These are phyloP conservation scores for Drosophila arawakana DNA, from an alignment of 1,140 invertebrate genomes.

Conservation along the genomic window DNA sequence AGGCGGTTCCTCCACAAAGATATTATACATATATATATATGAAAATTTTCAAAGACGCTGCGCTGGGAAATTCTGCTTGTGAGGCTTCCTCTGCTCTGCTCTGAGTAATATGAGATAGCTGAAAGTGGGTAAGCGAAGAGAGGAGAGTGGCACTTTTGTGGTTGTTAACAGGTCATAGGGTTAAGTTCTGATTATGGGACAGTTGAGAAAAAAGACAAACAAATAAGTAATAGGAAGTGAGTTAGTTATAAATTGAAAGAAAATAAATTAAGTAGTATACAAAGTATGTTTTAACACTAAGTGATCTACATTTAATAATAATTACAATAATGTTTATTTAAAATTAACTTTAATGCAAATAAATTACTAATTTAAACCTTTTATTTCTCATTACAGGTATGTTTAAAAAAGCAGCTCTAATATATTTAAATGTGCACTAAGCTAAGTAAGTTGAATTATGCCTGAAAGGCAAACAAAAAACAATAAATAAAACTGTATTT, in stretches of 20 bases:
- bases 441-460: constrained; percentile 3
- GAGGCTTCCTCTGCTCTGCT: constrained; percentile 2
- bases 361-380: background rate
- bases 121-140: constrained; percentile 3
- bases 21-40: background rate
- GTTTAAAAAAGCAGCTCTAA: constrained; percentile 26
- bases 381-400: constrained; percentile 65
- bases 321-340: too few relatives aligned
- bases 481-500: constrained; percentile 13
- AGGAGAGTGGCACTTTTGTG: constrained; percentile 34
- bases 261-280: too few relatives aligned
- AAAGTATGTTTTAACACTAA: too few relatives aligned
- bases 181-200: constrained; percentile 60
- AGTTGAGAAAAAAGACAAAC: background rate
- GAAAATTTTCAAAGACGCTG: constrained; percentile 30
- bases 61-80: constrained; percentile 24
- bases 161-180: constrained; percentile 61
- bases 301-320: too few relatives aligned
- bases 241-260: too few relatives aligned
- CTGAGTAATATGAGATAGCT: constrained; percentile 22
- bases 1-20: constrained; percentile 13
- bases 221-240: too few relatives aligned
- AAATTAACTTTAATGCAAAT: too few relatives aligned
- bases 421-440: background rate
- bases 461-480: background rate